Evolutionary conservation across 2,888 invertebrate genomes (phyloP).

Genomic region (Pedicia rivosa): DNA sequence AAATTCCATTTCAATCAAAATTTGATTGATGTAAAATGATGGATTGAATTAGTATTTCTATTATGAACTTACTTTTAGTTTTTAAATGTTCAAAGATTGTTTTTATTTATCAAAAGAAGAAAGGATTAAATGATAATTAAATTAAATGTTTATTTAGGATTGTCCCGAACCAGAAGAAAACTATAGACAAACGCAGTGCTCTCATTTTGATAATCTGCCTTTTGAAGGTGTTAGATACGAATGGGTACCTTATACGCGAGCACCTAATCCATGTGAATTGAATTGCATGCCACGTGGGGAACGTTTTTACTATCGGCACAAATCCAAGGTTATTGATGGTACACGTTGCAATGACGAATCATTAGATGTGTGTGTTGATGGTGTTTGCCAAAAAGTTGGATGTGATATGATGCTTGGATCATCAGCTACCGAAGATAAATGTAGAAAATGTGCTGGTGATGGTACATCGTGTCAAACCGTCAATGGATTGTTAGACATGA

Average conservation of each 20-base stretch:
- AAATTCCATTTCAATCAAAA: too few relatives aligned
- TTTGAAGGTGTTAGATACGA: conserved; percentile 72
- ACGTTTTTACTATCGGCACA: conserved; percentile 80
- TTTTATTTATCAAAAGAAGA: too few relatives aligned
- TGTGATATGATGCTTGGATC: conserved; percentile 93
- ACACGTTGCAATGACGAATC: conserved; percentile 68
- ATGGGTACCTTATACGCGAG: conserved; percentile 80
- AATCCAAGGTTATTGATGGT: conserved; percentile 64
- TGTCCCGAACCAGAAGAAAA: conserved; percentile 64
- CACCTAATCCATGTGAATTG: conserved; percentile 81
- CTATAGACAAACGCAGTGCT: conserved; percentile 81
- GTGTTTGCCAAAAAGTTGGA: conserved; percentile 86
- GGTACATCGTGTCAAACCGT: conserved; percentile 74
- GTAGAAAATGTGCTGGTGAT: conserved; percentile 84
- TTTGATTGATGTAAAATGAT: too few relatives aligned
- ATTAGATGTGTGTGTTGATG: conserved; percentile 87
- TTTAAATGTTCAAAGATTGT: too few relatives aligned
- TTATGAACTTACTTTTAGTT: too few relatives aligned
- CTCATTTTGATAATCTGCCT: conserved; percentile 60
- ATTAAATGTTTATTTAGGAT: conserved; percentile 35
- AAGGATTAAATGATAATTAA: too few relatives aligned
- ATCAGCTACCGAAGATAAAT: conserved; percentile 69
- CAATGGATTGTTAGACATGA: conserved; percentile 49
- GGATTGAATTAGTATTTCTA: too few relatives aligned
- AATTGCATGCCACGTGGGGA: conserved; percentile 90